Base-by-base conservation (phyloP, 2,888 invertebrate genomes). In the Chloroclystis v-ata region DNA sequence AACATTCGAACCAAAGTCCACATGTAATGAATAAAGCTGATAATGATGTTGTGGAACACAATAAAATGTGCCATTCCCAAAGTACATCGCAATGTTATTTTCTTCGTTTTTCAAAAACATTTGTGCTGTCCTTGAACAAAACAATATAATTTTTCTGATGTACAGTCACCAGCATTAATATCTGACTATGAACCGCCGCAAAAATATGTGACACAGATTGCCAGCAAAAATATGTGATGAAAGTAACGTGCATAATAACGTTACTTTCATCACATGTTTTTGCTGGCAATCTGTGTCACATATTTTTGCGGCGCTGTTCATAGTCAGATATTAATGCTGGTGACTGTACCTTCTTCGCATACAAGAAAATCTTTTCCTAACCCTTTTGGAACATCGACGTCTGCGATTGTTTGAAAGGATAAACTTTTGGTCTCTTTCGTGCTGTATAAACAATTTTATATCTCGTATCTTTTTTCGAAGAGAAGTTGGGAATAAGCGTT, bases 391-490 rank as follows among this genome's bases (percentile, higher is more conserved):
- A 48, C 28, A 40, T 43, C 32, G 24, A 44, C 45, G 29, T 46
- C 38, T 25, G 42, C 45, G 38, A 45, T 35, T 9, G 25, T 33
- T 28, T 43, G 38, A 38, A 29, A 46, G 29, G 33, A 42, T 45
- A 46, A 38, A 24, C 45, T 45, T 38, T 45, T 41, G 16, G 42
- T 45, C 39, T 49, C 42, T 49, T 49, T 46, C 43, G 38, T 33
- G 42, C 45, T 37, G 25, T 29, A 29, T 46, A 20, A n/a, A 46
- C 29, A 49, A 16, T 24, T 42, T n/a, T n/a, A n/a, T n/a, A n/a
- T n/a, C n/a, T n/a, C n/a, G n/a, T 38, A 43, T 45, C 42, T 45
- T 43, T 49, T 45, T 42, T 42, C 28, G 49, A 45, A 14, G 38
- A 33, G 41, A 42, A 42, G 12, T 43, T 32, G 30, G 49, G 44